Base-by-base conservation (phyloP, 1,140 invertebrate species). In the Euwallacea fornicatus region DNA sequence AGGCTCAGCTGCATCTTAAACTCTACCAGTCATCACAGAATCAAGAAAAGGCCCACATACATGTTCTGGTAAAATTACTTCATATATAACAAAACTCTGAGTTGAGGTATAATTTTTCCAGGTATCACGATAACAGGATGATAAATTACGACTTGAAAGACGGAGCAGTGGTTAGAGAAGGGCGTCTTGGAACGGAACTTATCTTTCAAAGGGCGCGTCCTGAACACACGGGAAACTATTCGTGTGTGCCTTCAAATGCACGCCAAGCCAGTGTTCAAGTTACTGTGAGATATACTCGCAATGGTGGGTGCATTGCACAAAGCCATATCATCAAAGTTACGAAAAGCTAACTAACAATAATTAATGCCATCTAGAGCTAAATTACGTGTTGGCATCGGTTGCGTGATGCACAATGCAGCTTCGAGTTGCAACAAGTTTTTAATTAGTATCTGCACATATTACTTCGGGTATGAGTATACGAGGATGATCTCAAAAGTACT, bases 111-210 rank as follows among this genome's bases (percentile, higher is more conserved):
- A 13, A 8, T 54, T 21, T 71, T 92, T 92, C 21, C 82, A 93
- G 91, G 94, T 92, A 90, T 81, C 89, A 90, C 77, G 87, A 88
- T 71, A 85, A 85, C 64, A 85, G 86, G 71, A 90, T 91, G 88
- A 89, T 91, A 74, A 91, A 91, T 79, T 91, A 90, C 80, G 89
- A 91, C 76, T 82, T 85, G 66, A 90, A 90, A 83, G 86, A 90
- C 62, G 92, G 92, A 55, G 93, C 91, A 69, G 74, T 77, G 7
- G 78, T 81, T 4, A 72, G 81, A 79, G 76, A 82, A 81, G 77
- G 82, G 78, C 74, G 76, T 80, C 71, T 84, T 81, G 71, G 81
- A 81, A 87, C 86, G 66, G 86, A 86, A 71, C 79, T 89, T 41
- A 82, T 83, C 67, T 84, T 89, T 55, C 81, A 83, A 67, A 84